A percentile compares a stretch with the other conserved stretches of the same genome.
phyloP scores from a whole-genome alignment of 2,888 invertebrate species.

The Dicyrtomina minuta region DNA sequence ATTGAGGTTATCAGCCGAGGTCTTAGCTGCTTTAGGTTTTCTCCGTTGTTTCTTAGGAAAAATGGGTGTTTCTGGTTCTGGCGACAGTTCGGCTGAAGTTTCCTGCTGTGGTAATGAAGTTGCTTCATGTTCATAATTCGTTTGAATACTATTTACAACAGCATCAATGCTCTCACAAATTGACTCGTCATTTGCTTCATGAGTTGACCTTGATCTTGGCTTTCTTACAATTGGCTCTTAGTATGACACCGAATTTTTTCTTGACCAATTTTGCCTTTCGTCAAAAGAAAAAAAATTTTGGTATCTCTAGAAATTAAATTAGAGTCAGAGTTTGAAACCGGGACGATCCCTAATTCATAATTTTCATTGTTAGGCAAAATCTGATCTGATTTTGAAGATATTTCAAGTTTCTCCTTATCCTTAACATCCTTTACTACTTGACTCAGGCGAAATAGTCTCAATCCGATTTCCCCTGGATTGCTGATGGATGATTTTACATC shows the following conservation, averaged over 20 bases:
- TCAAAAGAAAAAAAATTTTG: too few species aligned
- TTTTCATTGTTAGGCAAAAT: too few species aligned
- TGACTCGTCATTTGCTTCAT: background rate
- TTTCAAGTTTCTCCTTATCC: too few species aligned
- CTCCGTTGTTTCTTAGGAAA: constrained; percentile 12
- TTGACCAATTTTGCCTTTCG: too few species aligned
- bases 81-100: too few species aligned
- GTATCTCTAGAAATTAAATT: too few species aligned
- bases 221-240: background rate
- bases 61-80: background rate
- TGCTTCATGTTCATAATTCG: background rate
- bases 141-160: background rate
- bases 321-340: too few species aligned
- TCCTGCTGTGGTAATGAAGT: background rate
- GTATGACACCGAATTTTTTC: background rate
- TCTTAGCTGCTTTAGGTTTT: background rate
- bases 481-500: background rate
- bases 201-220: background rate
- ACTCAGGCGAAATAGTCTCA: background rate
- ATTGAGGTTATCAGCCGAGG: background rate
- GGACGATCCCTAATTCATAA: too few species aligned
- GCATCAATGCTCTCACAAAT: background rate
- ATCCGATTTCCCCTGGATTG: background rate
- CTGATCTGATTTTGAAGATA: too few species aligned
- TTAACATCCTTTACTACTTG: too few species aligned